A percentile compares a stretch with the other conserved stretches of the same genome.
These are phyloP conservation scores for Orthosia incerta DNA, from an alignment of 2,888 invertebrate species.

Conservation along the genomic window DNA sequence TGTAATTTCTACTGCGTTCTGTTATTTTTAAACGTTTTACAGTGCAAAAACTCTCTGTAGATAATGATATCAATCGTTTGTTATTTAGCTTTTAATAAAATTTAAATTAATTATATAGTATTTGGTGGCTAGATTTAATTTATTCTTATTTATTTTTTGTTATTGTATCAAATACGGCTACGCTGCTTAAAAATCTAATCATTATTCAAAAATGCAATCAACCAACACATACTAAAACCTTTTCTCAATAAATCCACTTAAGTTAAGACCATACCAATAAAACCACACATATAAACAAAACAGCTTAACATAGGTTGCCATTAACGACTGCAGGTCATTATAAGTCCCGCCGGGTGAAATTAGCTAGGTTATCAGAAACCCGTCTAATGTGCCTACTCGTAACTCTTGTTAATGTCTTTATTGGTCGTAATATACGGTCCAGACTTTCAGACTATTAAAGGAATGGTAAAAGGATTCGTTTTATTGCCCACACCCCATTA, in stretches of 20 bases:
- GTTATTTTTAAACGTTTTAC: too few relatives aligned
- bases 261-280: constrained; percentile 1
- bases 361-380: constrained; percentile 59
- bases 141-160: too few relatives aligned
- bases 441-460: constrained; percentile 62
- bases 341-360: constrained; percentile 61
- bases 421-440: constrained; percentile 58
- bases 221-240: neutral
- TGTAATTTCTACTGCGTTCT: too few relatives aligned
- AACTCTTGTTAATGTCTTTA: constrained; percentile 62
- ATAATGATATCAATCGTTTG: too few relatives aligned
- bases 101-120: too few relatives aligned
- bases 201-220: neutral
- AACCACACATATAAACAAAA: constrained; percentile 11
- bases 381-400: constrained; percentile 47
- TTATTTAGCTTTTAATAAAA: too few relatives aligned
- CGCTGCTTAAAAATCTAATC: neutral
- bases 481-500: constrained; percentile 63
- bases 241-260: neutral
- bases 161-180: neutral
- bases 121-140: too few relatives aligned
- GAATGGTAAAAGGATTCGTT: constrained; percentile 58
- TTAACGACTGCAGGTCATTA: constrained; percentile 50
- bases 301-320: constrained; percentile 30
- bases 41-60: too few relatives aligned